These are phyloP conservation scores for Ophion slaviceki DNA, from an alignment of 2,888 invertebrate species.

Conservation along the genomic window DNA sequence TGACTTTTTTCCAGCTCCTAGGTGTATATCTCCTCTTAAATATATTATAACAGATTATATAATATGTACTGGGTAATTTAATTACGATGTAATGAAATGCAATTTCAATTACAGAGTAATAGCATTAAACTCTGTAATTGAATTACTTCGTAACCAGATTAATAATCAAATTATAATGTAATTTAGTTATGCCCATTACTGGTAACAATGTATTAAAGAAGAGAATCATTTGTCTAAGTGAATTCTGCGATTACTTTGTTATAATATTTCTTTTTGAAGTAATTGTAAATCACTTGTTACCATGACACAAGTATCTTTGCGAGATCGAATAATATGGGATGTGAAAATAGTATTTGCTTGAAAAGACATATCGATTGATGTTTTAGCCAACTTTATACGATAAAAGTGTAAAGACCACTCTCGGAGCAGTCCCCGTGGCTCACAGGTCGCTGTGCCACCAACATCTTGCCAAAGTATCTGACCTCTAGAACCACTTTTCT, in stretches of 20 bases:
- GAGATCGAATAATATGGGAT: not conserved
- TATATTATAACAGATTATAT: too few species aligned
- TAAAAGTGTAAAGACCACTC: slow-evolving; percentile 13
- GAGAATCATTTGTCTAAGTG: not conserved
- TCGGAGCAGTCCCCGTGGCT: slow-evolving; percentile 23
- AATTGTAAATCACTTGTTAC: not conserved
- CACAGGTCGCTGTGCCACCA: slow-evolving; percentile 22
- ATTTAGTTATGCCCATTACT: too few species aligned
- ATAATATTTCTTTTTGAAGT: not conserved
- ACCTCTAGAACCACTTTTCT: slow-evolving; percentile 64
- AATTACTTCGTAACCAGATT: too few species aligned
- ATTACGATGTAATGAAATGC: too few species aligned
- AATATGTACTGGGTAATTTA: too few species aligned
- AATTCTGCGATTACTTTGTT: not conserved
- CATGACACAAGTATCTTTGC: not conserved
- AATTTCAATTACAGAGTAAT: too few species aligned
- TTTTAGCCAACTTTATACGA: slow-evolving; percentile 8
- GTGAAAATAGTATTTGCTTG: not conserved
- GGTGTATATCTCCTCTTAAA: too few species aligned
- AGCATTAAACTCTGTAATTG: too few species aligned
- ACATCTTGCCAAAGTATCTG: slow-evolving; percentile 64
- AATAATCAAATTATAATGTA: too few species aligned
- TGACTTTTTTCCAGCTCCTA: too few species aligned
- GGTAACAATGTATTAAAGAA: not conserved
- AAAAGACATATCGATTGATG: not conserved